Evolutionary conservation across 2,797 vertebrate species (phyloP).

Genomic region (Hemitrygon akajei): DNA sequence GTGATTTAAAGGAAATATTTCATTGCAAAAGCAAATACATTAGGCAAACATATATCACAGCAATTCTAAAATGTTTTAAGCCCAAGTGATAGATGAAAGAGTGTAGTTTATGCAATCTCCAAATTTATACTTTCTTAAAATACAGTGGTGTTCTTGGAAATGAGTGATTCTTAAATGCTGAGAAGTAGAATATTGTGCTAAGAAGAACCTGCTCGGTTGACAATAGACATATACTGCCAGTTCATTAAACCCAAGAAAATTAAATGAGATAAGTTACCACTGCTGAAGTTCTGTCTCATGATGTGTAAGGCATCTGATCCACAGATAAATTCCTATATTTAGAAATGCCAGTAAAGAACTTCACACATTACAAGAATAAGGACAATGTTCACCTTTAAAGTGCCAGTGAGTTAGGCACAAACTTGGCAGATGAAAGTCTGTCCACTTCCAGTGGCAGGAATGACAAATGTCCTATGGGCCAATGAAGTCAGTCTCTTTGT

Average conservation of each 20-base stretch:
- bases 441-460: neutral
- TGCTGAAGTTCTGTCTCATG: neutral
- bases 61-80: neutral
- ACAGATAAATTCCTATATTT: neutral
- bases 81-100: neutral
- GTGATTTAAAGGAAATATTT: neutral
- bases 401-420: neutral
- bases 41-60: neutral
- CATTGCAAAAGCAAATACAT: neutral
- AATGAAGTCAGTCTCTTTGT: neutral
- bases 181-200: neutral
- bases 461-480: neutral
- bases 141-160: neutral
- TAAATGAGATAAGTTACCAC: neutral
- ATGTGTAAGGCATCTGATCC: neutral
- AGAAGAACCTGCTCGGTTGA: neutral
- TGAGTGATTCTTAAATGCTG: neutral
- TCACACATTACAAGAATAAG: neutral
- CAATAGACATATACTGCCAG: neutral
- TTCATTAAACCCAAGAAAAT: neutral
- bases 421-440: neutral
- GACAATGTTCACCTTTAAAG: neutral
- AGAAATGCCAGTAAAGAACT: neutral
- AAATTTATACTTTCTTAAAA: neutral
- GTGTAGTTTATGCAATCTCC: neutral